These are phyloP conservation scores for Apistogramma diplotaenia DNA, from an alignment of 2,113 vertebrate genomes.

Conservation along the genomic window DNA sequence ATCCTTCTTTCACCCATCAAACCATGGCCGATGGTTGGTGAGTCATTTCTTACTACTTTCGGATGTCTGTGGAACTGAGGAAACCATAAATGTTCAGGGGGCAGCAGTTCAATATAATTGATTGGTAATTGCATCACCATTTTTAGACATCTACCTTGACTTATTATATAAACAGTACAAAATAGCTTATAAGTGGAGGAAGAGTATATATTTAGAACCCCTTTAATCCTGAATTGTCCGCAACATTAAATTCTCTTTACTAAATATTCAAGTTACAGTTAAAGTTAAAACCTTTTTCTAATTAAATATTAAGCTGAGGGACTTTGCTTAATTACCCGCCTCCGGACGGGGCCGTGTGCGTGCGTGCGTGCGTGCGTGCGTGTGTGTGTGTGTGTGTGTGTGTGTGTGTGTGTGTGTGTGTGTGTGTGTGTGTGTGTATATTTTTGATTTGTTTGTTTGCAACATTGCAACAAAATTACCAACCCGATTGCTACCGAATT, in stretches of 20 bases:
- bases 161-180: not conserved
- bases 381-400: no score
- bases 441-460: no score
- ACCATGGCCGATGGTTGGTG: slow-evolving; percentile 97
- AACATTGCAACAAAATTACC: no score
- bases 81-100: not conserved
- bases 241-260: no score
- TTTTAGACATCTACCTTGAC: not conserved
- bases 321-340: not conserved
- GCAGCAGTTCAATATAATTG: no score
- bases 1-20: slow-evolving; percentile 97
- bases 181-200: not conserved
- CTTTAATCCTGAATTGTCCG: not conserved
- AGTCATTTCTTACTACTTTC: slow-evolving; percentile 60
- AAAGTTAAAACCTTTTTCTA: not conserved
- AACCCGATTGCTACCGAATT: no score
- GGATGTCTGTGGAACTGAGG: not conserved
- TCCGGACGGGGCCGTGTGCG: no score
- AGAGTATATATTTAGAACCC: not conserved
- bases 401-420: no score
- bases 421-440: no score
- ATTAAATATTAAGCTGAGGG: not conserved
- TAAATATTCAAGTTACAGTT: not conserved
- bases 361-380: no score
- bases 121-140: not conserved